Percentiles rank a stretch among this genome's conserved stretches.
Conservation (phyloP, 2,797 vertebrate species). For the Myotis daubentonii region DNA sequence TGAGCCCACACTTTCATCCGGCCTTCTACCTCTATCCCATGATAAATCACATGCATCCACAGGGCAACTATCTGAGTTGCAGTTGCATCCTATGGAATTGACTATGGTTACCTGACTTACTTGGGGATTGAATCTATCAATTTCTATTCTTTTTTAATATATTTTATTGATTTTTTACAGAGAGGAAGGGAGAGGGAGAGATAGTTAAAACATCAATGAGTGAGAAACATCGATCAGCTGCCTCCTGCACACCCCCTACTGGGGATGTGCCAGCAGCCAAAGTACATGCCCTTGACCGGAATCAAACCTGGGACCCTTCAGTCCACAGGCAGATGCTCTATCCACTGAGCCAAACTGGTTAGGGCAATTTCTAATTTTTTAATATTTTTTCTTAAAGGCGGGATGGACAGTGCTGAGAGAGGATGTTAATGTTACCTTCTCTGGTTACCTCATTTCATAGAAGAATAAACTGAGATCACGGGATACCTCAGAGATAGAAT, state of each 20-base stretch:
- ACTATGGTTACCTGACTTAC: neutral
- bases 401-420: neutral
- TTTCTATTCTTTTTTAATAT: neutral
- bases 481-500: neutral
- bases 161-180: too few relatives aligned
- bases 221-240: too few relatives aligned
- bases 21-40: neutral
- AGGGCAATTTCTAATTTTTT: slow-evolving; percentile 1
- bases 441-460: neutral
- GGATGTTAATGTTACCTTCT: neutral
- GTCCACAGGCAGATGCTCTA: too few relatives aligned
- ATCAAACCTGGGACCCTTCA: too few relatives aligned
- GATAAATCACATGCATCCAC: neutral
- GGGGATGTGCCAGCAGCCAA: too few relatives aligned
- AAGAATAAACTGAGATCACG: neutral
- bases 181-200: too few relatives aligned
- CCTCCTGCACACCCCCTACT: too few relatives aligned
- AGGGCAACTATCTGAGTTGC: neutral
- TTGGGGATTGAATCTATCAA: neutral
- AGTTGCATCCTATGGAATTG: neutral
- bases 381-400: neutral
- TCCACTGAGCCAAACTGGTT: too few relatives aligned
- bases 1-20: neutral
- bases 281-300: too few relatives aligned
- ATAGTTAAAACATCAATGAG: too few relatives aligned